Conservation (phyloP, 2,888 invertebrate species). For the Lepidocyrtinus sp. region DNA sequence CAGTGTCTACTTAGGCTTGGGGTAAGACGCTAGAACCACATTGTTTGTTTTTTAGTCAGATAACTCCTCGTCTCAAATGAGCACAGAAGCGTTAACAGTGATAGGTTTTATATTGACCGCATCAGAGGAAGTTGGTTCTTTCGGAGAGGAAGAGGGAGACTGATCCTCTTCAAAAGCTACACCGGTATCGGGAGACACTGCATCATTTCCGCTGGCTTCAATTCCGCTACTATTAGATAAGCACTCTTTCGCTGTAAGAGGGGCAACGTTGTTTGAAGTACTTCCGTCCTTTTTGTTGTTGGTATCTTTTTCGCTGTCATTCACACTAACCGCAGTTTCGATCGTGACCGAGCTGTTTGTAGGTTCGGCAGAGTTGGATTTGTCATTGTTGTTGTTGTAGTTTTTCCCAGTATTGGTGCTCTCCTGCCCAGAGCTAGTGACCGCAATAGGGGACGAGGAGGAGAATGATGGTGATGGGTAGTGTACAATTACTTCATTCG, state of each 20-base stretch:
- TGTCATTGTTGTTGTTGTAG: not conserved
- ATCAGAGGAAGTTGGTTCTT: not conserved
- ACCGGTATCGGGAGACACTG: not conserved
- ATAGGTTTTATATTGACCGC: slow-evolving; percentile 25
- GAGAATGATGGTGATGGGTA: slow-evolving; percentile 45
- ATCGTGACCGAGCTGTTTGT: not conserved
- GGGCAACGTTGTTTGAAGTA: slow-evolving; percentile 2
- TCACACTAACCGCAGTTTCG: not conserved
- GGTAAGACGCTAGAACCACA: too few relatives aligned
- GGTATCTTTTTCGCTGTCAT: slow-evolving; percentile 25
- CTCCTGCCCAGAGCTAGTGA: not conserved
- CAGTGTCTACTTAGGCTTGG: too few relatives aligned
- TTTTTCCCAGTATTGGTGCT: not conserved
- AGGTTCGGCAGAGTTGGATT: slow-evolving; percentile 17
- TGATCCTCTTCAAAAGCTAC: slow-evolving; percentile 7
- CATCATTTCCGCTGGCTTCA: not conserved
- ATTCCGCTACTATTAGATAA: slow-evolving; percentile 1
- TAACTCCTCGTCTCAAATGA: too few relatives aligned
- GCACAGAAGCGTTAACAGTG: slow-evolving; percentile 8
- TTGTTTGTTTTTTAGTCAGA: too few relatives aligned
- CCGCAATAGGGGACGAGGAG: not conserved
- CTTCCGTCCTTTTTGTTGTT: slow-evolving; percentile 6
- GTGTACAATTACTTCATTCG: slow-evolving; percentile 68
- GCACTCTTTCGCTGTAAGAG: not conserved
- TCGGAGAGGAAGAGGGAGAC: not conserved